Evolutionary conservation across 2,113 vertebrate genomes (phyloP).

Genomic region (Pandion haliaetus): DNA sequence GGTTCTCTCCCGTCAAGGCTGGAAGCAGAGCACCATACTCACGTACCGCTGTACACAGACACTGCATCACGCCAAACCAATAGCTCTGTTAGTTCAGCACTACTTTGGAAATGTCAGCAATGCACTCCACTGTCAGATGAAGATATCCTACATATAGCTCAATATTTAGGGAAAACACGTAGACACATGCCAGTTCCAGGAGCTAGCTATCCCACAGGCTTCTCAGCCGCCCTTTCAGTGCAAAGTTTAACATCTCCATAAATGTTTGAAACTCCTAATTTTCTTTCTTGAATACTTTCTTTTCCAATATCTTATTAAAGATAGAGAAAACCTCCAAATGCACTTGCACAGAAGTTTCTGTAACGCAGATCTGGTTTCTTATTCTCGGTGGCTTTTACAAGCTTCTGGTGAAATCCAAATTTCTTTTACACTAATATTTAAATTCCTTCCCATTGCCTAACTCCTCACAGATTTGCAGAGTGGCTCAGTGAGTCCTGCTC

Average conservation of each 20-base stretch:
- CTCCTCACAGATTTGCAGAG: background rate
- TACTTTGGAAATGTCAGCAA: background rate
- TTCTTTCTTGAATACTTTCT: background rate
- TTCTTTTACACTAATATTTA: background rate
- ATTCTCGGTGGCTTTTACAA: background rate
- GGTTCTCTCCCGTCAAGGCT: background rate
- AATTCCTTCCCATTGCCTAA: background rate
- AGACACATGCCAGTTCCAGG: background rate
- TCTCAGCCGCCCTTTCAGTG: background rate
- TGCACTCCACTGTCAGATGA: rapidly evolving
- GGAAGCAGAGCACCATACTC: background rate
- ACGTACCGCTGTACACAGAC: too few relatives aligned
- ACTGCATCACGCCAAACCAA: background rate
- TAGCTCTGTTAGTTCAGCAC: background rate
- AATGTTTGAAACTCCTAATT: background rate
- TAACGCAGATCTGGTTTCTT: background rate
- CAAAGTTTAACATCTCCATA: background rate
- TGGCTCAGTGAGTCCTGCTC: background rate
- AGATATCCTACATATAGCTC: rapidly evolving
- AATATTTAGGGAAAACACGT: background rate
- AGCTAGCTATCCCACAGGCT: background rate
- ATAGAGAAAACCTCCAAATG: background rate
- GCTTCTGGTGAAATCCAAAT: background rate
- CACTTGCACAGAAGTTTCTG: background rate
- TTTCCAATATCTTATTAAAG: background rate